Conservation (phyloP, 2,888 invertebrate genomes). For the Amblyjoppa fuscipennis region DNA sequence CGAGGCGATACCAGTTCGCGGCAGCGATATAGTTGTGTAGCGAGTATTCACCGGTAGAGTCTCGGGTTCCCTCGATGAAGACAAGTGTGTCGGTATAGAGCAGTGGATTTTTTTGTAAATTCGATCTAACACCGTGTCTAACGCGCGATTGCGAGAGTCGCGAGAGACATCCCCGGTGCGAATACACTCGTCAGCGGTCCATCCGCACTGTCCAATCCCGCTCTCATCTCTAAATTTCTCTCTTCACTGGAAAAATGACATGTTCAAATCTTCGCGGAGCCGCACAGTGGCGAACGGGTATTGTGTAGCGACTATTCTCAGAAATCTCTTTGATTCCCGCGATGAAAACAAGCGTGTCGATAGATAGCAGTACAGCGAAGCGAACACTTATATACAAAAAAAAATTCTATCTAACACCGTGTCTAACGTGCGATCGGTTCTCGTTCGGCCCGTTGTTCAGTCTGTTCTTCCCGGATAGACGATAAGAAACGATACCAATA, state of each 20-base stretch:
- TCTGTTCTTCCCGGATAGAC: constrained; percentile 39
- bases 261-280: constrained; percentile 62
- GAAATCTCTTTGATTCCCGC: constrained; percentile 17
- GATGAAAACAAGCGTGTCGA: constrained; percentile 62
- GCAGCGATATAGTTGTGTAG: background rate
- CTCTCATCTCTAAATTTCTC: constrained; percentile 59
- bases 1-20: constrained; percentile 9
- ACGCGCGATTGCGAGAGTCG: constrained; percentile 43
- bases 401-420: constrained; percentile 64
- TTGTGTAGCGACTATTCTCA: constrained; percentile 18
- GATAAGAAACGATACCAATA: constrained; percentile 64
- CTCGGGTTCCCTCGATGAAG: constrained; percentile 30
- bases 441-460: constrained; percentile 55
- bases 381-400: constrained; percentile 7
- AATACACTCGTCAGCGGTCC: constrained; percentile 70
- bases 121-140: constrained; percentile 64
- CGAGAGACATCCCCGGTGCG: constrained; percentile 63
- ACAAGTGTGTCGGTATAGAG: constrained; percentile 55
- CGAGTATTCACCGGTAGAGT: constrained; percentile 8
- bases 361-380: constrained; percentile 41
- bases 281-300: constrained; percentile 19
- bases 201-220: constrained; percentile 33
- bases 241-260: constrained; percentile 56
- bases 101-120: background rate
- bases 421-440: constrained; percentile 66